Conservation (phyloP, 2,888 invertebrate species). For the Drosophila putrida region DNA sequence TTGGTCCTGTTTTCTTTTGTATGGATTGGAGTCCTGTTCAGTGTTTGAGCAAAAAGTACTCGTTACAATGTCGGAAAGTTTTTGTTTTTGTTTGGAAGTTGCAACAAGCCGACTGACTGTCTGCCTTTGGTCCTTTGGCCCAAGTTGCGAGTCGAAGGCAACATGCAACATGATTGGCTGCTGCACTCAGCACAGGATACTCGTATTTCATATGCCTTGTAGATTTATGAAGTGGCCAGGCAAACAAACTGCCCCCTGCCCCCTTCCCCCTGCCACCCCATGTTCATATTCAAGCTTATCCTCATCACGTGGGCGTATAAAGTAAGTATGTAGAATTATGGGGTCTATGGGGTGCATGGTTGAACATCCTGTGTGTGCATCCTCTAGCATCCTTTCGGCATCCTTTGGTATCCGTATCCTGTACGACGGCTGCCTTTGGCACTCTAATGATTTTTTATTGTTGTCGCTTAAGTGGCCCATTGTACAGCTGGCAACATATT, state of each 20-base stretch:
- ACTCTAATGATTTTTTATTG: conserved; percentile 79
- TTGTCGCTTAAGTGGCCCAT: conserved; percentile 78
- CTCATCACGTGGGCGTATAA: conserved; percentile 36
- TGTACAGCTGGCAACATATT: conserved; percentile 79
- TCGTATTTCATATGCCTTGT: conserved; percentile 79
- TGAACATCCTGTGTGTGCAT: neutral
- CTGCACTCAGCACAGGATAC: conserved; percentile 71
- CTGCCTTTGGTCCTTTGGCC: neutral
- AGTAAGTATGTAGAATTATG: neutral
- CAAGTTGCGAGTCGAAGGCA: conserved; percentile 24
- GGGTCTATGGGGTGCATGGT: neutral
- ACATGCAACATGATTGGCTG: conserved; percentile 73
- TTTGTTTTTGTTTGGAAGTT: conserved; percentile 38
- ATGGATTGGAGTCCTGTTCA: conserved; percentile 21
- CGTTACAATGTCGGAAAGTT: conserved; percentile 64
- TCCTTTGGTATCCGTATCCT: conserved; percentile 32
- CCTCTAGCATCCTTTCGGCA: conserved; percentile 38
- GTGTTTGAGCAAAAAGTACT: conserved; percentile 32
- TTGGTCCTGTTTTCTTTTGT: conserved; percentile 3
- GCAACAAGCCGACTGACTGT: conserved; percentile 3
- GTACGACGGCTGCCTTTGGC: conserved; percentile 61
- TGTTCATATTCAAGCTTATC: neutral
- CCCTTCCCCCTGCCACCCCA: neutral
- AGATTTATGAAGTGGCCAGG: conserved; percentile 76
- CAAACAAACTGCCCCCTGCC: conserved; percentile 26